Percentiles rank a stretch among this genome's conserved stretches.
These are phyloP conservation scores for Gallirallus australis DNA, from an alignment of 2,797 vertebrate genomes.

Conservation along the genomic window DNA sequence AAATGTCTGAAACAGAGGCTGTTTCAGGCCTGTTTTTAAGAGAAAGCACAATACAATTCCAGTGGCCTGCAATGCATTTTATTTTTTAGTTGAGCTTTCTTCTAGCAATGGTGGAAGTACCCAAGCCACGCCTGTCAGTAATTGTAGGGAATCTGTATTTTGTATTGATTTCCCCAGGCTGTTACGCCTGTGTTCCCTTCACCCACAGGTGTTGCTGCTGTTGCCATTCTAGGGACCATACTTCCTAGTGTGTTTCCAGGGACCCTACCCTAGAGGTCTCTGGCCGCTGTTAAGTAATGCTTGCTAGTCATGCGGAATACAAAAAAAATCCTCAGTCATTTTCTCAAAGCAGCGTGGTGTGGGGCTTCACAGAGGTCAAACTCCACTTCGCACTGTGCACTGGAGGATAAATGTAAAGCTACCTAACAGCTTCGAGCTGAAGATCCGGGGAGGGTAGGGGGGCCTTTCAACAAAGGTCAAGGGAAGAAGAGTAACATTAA, in stretches of 20 bases:
- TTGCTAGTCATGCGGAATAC: not conserved
- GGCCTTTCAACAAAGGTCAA: not conserved
- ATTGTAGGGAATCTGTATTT: not conserved
- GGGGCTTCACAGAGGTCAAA: not conserved
- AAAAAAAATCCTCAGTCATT: not conserved
- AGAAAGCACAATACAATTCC: not conserved
- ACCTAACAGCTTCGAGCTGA: not conserved
- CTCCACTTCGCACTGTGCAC: not conserved
- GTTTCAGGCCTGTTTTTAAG: not conserved
- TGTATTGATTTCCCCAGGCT: not conserved
- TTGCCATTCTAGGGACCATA: not conserved
- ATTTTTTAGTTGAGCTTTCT: not conserved
- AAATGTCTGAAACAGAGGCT: not conserved
- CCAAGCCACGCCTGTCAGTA: not conserved
- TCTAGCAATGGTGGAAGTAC: not conserved
- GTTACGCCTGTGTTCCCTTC: not conserved
- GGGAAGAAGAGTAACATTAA: not conserved
- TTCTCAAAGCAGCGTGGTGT: not conserved
- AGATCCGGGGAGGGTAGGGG: not conserved
- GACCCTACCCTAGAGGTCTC: not conserved
- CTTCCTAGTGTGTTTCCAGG: not conserved
- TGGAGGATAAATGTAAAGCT: not conserved
- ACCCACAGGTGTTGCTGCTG: rapidly evolving
- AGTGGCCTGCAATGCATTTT: not conserved
- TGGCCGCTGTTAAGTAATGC: not conserved